Base-by-base conservation (phyloP, 2,797 vertebrate species). In the Chiroxiphia lanceolata region DNA sequence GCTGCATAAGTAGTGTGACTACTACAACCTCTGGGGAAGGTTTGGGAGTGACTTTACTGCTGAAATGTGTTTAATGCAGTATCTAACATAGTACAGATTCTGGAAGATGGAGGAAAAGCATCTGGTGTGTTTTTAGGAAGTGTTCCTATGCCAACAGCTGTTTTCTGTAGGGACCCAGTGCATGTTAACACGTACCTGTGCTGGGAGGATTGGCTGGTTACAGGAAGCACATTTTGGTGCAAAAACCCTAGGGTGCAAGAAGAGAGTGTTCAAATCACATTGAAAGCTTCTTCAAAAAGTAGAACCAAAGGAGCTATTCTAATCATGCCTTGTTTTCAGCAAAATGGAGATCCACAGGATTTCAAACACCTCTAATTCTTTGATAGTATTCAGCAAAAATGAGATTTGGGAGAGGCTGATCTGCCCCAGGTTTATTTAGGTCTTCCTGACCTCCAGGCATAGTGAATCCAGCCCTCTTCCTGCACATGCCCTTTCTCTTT, bases 151-250 rank as follows among this genome's bases (percentile, higher is more conserved):
- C 61, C 83, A 60, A 21, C 2, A 61, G 45, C 31, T 80, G 53
- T 42, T 50, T 40, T 45, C 67, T 70, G 59, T 48, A 7, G 23
- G 2, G 15, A 80, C 16, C 1, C 33, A 26, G 33, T 21, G 61
- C 67, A 11, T 7, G 17, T 23, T 33, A 40, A 76, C 68, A 85
- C 69, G 72, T 98, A 99, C 99, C 99, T 99, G 99, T 83, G 98
- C 99, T 90, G 99, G 99, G 44, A 99, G 99, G 97, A 99, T 99
- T 15, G 99, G 99, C 93, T 99, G 99, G 97, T 98, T 98, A 96
- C 99, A 99, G 60, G 99, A 99, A 93, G 99, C 99, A 95, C 99
- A 99, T 97, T 99, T 99, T 50, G 99, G 99, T 92, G 99, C 99
- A 97, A 99, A 99, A 97, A 99, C 99, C 97, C 99, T 99, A 96